Conservation (phyloP, 2,888 invertebrate species). For the Rhagium mordax region DNA sequence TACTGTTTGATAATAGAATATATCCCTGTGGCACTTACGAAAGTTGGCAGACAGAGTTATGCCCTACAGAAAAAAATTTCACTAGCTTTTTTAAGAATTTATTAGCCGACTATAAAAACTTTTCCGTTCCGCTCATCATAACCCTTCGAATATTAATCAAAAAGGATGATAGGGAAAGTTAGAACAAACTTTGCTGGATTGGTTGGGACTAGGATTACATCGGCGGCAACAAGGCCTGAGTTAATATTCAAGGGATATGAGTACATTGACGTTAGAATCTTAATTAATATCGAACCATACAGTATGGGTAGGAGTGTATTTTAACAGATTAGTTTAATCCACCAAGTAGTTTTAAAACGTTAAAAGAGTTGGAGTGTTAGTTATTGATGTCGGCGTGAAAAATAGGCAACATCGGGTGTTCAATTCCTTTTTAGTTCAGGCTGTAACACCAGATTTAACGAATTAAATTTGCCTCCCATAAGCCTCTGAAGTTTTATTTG, state of each 20-base stretch:
- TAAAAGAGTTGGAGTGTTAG: too few species aligned
- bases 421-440: too few species aligned
- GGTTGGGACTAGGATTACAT: constrained; percentile 15
- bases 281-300: not conserved
- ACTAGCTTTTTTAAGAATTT: constrained; percentile 17
- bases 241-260: constrained; percentile 12
- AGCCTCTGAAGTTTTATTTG: too few species aligned
- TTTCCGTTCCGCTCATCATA: constrained; percentile 24
- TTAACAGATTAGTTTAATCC: too few species aligned
- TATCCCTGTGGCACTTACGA: not conserved
- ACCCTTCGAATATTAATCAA: constrained; percentile 29
- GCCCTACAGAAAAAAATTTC: constrained; percentile 2
- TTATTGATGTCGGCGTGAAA: too few species aligned
- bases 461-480: too few species aligned
- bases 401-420: too few species aligned
- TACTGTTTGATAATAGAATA: not conserved
- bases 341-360: too few species aligned
- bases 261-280: not conserved
- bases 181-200: constrained; percentile 13
- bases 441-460: too few species aligned
- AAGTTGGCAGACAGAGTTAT: not conserved
- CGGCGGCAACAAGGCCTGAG: not conserved
- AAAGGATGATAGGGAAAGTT: constrained; percentile 24
- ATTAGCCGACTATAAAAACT: constrained; percentile 19
- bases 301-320: too few species aligned